Conservation (phyloP, 2,888 invertebrate genomes). For the Ommatoiulus sabulosus region DNA sequence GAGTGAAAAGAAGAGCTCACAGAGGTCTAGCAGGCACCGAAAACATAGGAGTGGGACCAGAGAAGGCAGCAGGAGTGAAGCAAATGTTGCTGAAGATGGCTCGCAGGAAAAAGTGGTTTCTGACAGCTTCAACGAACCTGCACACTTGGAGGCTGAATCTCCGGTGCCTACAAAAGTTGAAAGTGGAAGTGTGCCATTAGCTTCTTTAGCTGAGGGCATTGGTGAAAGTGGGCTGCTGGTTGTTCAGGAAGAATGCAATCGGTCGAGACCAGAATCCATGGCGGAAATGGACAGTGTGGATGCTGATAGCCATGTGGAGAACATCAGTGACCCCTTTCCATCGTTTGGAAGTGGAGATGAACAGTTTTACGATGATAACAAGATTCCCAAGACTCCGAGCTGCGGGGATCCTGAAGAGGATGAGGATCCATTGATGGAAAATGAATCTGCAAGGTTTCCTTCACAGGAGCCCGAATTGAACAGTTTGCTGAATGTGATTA, state of each 20-base stretch:
- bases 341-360: neutral
- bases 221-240: neutral
- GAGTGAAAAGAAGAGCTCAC: neutral
- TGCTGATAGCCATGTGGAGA: neutral
- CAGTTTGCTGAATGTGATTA: neutral
- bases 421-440: neutral
- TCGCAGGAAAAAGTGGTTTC: neutral
- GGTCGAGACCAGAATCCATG: neutral
- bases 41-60: neutral
- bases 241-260: neutral
- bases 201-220: neutral
- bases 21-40: constrained; percentile 10
- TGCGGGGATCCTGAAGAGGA: neutral
- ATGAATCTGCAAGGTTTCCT: neutral
- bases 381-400: constrained; percentile 16
- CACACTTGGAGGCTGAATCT: neutral
- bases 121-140: neutral
- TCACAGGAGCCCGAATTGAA: neutral
- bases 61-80: neutral
- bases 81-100: neutral
- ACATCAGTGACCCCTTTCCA: neutral
- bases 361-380: neutral
- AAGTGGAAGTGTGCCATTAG: neutral
- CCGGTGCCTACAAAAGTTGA: neutral
- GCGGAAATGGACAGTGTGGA: neutral